Evolutionary conservation across 2,888 invertebrate species (phyloP).

Genomic region (Nysson spinosus): DNA sequence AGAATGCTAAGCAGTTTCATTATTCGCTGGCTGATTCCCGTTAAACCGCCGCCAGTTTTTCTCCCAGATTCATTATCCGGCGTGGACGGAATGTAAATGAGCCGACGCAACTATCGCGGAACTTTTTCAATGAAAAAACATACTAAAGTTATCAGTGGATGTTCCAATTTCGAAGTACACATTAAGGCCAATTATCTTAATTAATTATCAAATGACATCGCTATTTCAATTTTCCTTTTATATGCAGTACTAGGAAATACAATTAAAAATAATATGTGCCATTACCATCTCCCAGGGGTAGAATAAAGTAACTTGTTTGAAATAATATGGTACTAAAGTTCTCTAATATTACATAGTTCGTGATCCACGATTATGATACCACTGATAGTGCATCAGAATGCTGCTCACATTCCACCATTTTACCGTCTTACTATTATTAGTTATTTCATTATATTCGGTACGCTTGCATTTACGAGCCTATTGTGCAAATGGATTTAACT

Average conservation of each 20-base stretch:
- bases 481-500: constrained; percentile 48
- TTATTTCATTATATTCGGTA: constrained; percentile 34
- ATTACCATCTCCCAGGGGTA: not conserved
- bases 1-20: constrained; percentile 76
- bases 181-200: no score
- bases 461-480: constrained; percentile 20
- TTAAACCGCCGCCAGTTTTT: constrained; percentile 74
- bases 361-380: constrained; percentile 4
- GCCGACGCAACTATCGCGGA: constrained; percentile 59
- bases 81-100: constrained; percentile 75
- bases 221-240: not conserved
- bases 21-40: constrained; percentile 75
- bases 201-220: no score
- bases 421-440: constrained; percentile 39
- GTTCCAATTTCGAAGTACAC: not conserved
- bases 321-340: not conserved
- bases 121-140: constrained; percentile 55
- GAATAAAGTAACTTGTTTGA: not conserved
- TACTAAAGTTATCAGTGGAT: constrained; percentile 2
- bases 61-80: constrained; percentile 74
- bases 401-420: constrained; percentile 28
- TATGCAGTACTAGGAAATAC: not conserved
- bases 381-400: constrained; percentile 14
- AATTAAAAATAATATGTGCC: not conserved
- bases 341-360: not conserved